Conservation (phyloP, 2,888 invertebrate genomes). For the Hypolimnas misippus region DNA sequence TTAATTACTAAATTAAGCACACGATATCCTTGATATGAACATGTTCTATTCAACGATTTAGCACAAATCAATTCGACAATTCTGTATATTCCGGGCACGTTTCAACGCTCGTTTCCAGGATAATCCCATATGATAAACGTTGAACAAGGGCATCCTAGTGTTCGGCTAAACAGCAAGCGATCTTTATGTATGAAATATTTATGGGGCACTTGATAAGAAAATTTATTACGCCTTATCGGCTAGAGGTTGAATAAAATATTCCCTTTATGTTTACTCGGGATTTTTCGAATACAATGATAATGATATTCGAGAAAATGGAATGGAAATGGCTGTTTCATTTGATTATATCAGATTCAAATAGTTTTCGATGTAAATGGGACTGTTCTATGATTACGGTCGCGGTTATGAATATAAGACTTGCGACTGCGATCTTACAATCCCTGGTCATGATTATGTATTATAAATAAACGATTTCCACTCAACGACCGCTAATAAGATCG, state of each 20-base stretch:
- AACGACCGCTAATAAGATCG: too few relatives aligned
- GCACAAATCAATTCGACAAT: neutral
- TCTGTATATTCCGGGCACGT: conserved; percentile 7
- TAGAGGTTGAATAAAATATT: conserved; percentile 17
- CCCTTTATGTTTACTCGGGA: neutral
- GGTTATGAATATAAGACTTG: too few relatives aligned
- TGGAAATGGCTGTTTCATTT: neutral
- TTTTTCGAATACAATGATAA: neutral
- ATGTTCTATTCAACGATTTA: neutral
- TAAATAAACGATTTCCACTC: too few relatives aligned
- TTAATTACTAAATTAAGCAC: neutral
- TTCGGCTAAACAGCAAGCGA: conserved; percentile 1
- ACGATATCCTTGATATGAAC: neutral
- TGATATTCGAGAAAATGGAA: neutral
- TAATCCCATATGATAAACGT: conserved; percentile 6
- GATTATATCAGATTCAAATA: neutral
- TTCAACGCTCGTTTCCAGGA: conserved; percentile 3
- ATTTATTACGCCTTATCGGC: conserved; percentile 18
- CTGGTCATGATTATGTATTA: too few relatives aligned
- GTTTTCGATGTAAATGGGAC: neutral
- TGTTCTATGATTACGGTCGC: neutral
- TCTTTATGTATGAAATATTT: conserved; percentile 25
- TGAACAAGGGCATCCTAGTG: neutral
- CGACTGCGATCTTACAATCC: too few relatives aligned
- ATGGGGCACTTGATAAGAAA: conserved; percentile 19